A percentile compares a stretch with the other conserved stretches of the same genome.
These are phyloP conservation scores for Piaya cayana DNA, from an alignment of 2,113 vertebrate species.

Conservation along the genomic window DNA sequence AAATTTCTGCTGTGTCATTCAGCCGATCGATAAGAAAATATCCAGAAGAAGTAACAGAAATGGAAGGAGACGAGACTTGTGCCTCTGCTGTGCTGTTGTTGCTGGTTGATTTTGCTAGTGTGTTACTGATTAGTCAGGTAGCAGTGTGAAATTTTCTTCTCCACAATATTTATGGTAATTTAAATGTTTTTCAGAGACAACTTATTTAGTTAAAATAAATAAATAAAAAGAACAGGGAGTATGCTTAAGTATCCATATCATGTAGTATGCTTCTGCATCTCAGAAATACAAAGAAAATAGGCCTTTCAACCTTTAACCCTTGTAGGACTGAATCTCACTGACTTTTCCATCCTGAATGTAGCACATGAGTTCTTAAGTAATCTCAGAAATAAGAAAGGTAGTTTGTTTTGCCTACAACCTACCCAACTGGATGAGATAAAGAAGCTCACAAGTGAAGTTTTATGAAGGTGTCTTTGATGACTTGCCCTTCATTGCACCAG, in stretches of 20 bases:
- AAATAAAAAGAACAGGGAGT: background rate
- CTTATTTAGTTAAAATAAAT: background rate
- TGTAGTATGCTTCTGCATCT: background rate
- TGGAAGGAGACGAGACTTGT: background rate
- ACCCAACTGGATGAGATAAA: background rate
- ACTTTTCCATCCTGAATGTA: background rate
- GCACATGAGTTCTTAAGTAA: background rate
- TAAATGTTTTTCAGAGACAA: background rate
- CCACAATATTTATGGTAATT: background rate
- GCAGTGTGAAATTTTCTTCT: background rate
- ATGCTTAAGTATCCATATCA: background rate
- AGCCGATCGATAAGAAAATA: background rate
- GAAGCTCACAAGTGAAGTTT: background rate
- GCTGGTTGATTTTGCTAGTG: background rate
- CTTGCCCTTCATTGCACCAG: background rate
- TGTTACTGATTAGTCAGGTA: conserved; percentile 6
- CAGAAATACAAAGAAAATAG: background rate
- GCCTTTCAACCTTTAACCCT: background rate
- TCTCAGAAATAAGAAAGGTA: background rate
- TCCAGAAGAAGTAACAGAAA: background rate
- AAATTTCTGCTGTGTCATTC: conserved; percentile 40
- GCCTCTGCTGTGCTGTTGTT: background rate
- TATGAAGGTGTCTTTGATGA: conserved; percentile 32
- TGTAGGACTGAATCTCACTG: background rate
- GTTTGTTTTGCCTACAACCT: background rate